phyloP scores from a whole-genome alignment of 2,797 vertebrate species.

The Lepus oiostolus region DNA sequence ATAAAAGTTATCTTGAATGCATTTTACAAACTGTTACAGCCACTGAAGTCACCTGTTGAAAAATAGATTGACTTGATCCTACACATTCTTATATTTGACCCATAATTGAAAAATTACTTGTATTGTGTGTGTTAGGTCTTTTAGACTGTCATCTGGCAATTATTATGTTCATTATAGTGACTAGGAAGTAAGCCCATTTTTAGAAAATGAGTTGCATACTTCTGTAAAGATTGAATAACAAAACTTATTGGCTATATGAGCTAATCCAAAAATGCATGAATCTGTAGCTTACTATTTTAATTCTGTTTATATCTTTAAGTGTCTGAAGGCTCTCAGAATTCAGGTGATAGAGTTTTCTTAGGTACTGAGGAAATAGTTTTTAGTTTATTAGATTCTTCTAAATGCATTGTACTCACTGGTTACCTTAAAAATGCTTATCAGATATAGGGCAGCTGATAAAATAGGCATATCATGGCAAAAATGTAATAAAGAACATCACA shows the following conservation, averaged over 20 bases:
- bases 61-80: constrained; percentile 47
- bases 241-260: constrained; percentile 26
- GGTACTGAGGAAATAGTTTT: constrained; percentile 35
- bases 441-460: constrained; percentile 35
- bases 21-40: constrained; percentile 61
- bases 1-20: not conserved
- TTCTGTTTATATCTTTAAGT: constrained; percentile 51
- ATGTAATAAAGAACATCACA: constrained; percentile 10
- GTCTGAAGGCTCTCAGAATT: constrained; percentile 51
- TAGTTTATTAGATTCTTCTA: constrained; percentile 46
- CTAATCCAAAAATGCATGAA: not conserved
- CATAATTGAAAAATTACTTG: constrained; percentile 48
- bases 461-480: constrained; percentile 38
- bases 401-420: not conserved
- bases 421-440: constrained; percentile 58
- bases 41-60: constrained; percentile 55
- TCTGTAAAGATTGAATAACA: constrained; percentile 34
- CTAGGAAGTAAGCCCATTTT: constrained; percentile 34
- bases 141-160: not conserved
- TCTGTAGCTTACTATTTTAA: not conserved
- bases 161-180: constrained; percentile 11
- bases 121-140: constrained; percentile 32
- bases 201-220: constrained; percentile 45
- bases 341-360: constrained; percentile 41
- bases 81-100: constrained; percentile 6